Evolutionary conservation across 1,140 invertebrate species (phyloP), one percentile per base, ranked within the genome.

Genomic region (Drosophila dunni): DNA sequence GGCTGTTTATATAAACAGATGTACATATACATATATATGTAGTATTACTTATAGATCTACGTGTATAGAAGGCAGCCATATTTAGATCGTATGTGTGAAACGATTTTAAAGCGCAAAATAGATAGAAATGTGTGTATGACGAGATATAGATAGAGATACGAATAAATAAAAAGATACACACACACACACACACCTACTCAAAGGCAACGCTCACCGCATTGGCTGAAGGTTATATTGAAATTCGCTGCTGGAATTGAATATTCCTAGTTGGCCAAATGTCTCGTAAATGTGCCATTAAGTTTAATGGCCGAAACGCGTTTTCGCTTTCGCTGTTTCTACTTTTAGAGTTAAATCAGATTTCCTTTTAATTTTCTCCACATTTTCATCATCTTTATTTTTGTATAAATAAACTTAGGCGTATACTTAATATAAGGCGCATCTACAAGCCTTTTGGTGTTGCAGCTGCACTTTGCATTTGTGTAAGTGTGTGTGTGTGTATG

Each of bases 371-470:
- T 67, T 71, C 62, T 76, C 45, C 72, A 75, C 67, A 75, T 62
- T 56, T 66, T 77, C 70, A 66, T 77, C 78, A 77, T 81, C 75
- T 90, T 70, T 89, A 78, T 90, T 88, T 60, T 72, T 85, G 53
- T 88, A 90, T 90, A 89, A 71, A 84, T 90, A 57, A 88, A 81
- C 84, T 89, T 89, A 89, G 77, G 65, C 78, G 81, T 89, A 89
- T 90, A 89, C 84, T 89, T 90, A 89, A 90, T 81, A 45, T 81
- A 73, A 78, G 75, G 70, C 78, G 54, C 66, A 79, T 73, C 73
- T 60, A 79, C 46, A 66, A 66, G 76, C 77, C 79, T 86, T 80
- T 79, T 60, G 63, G 57, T 74, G 34, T 57, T 80, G 75, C 69
- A 66, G 78, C 63, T 70, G 50, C 75, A 48, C 24, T 75, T 56